phyloP scores from a whole-genome alignment of 1,140 invertebrate species.

The Drosophila kurseongensis region DNA sequence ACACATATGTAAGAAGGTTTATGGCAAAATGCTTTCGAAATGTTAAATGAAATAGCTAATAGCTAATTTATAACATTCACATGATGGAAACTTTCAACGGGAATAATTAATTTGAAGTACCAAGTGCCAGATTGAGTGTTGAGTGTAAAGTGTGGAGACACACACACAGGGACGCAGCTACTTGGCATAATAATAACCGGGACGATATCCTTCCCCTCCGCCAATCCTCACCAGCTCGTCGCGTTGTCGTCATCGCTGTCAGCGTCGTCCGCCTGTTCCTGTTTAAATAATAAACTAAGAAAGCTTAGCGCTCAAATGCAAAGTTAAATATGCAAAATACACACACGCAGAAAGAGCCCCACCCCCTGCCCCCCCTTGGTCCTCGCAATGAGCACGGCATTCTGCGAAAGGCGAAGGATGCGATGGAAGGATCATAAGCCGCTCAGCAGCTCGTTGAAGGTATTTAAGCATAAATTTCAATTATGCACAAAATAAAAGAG shows the following conservation, averaged over 20 bases:
- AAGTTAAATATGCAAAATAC: conserved; percentile 72
- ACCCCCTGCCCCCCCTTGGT: background rate
- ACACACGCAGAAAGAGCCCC: conserved; percentile 27
- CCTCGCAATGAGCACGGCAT: conserved; percentile 32
- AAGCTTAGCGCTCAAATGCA: conserved; percentile 72
- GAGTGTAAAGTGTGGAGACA: background rate
- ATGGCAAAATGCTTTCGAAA: too few species aligned
- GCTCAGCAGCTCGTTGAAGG: conserved; percentile 72
- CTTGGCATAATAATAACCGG: conserved; percentile 68
- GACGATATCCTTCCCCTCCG: conserved; percentile 35
- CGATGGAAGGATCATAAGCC: conserved; percentile 63
- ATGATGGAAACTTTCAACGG: too few species aligned
- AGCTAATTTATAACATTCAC: too few species aligned
- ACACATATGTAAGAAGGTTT: too few species aligned
- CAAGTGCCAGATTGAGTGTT: background rate
- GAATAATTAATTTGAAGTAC: background rate
- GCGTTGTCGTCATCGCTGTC: conserved; percentile 46
- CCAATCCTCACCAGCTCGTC: conserved; percentile 19
- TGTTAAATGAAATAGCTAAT: too few species aligned
- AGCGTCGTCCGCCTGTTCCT: conserved; percentile 53
- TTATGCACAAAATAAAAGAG: conserved; percentile 67
- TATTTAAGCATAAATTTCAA: conserved; percentile 75
- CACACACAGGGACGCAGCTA: conserved; percentile 32
- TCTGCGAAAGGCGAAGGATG: conserved; percentile 24
- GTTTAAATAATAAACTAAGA: conserved; percentile 75